Evolutionary conservation across 2,113 vertebrate species (phyloP), one percentile per base, ranked within the genome.

Genomic region (Merops nubicus): DNA sequence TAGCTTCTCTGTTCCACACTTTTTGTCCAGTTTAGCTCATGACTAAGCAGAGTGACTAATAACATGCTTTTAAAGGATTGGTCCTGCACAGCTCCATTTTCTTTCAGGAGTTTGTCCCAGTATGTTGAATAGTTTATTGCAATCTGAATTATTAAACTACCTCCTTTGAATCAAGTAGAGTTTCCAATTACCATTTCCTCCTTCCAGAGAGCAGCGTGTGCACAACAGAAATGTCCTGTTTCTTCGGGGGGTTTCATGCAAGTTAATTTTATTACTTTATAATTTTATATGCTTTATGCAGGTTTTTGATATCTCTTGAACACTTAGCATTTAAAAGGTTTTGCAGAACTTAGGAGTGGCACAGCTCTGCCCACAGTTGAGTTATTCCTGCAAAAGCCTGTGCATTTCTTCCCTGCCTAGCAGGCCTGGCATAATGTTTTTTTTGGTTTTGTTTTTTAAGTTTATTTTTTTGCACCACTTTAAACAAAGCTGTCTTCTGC

Each of bases 391-490:
- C n/a, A n/a, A n/a, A n/a, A n/a, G n/a, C n/a, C n/a, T n/a, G n/a
- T 21, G 33, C 0, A 0, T 31, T 57, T 34, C 36, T 53, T 36
- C 21, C 34, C 11, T 20, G 21, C 0, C 0, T 12, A 21, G 38
- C 33, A 51, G 26, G 11, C 33, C 10, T 31, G 2, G 0, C 0
- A 0, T 20, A 7, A 23, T 40, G n/a, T n/a, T n/a, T n/a, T n/a
- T n/a, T n/a, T n/a, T n/a, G n/a, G n/a, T n/a, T n/a, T n/a, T n/a
- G n/a, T n/a, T n/a, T n/a, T n/a, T n/a, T n/a, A n/a, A n/a, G n/a
- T n/a, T n/a, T n/a, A n/a, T n/a, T n/a, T 63, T 78, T 51, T 9
- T 5, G 4, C 18, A 33, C 11, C 4, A 2, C 4, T 75, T 74
- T 26, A n/a, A n/a, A n/a, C n/a, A 26, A 62, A 56, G 21, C 21